phyloP scores from a whole-genome alignment of 2,113 vertebrate genomes.

The Formicarius rufipectus region DNA sequence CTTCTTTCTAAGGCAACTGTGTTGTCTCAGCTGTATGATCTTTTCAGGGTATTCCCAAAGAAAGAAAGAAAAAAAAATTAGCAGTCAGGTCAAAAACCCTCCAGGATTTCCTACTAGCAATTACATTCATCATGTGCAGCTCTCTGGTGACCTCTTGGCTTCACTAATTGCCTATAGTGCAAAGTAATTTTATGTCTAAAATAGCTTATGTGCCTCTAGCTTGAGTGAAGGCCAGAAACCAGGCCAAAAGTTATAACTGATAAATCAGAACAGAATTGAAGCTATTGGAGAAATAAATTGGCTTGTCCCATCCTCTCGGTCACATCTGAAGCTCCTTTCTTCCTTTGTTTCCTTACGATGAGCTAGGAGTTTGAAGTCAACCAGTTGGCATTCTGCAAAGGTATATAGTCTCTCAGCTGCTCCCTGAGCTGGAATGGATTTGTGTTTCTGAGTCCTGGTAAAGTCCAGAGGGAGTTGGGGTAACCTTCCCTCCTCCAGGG shows the following conservation, averaged over 20 bases:
- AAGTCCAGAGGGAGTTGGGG: neutral
- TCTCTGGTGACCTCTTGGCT: slow-evolving; percentile 7
- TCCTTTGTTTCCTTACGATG: neutral
- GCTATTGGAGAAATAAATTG: neutral
- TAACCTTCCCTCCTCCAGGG: neutral
- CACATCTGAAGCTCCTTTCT: neutral
- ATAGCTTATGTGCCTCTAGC: neutral
- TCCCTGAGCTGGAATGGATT: neutral
- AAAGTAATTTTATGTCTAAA: slow-evolving; percentile 9
- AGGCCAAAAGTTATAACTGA: neutral
- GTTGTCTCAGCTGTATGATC: neutral
- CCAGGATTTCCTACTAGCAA: slow-evolving; percentile 11
- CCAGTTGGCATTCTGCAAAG: neutral
- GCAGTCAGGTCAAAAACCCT: neutral
- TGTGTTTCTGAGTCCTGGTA: neutral
- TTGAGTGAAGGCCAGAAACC: neutral
- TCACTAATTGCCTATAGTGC: slow-evolving; percentile 29
- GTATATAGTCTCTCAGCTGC: neutral
- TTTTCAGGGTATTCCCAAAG: slow-evolving; percentile 14
- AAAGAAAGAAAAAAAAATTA: neutral
- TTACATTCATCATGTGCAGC: neutral
- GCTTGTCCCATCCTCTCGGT: neutral
- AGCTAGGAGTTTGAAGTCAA: neutral
- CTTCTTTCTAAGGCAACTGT: neutral
- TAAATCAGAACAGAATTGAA: neutral